These are phyloP conservation scores for Blastobasis adustella DNA, from an alignment of 2,888 invertebrate species.

Conservation along the genomic window DNA sequence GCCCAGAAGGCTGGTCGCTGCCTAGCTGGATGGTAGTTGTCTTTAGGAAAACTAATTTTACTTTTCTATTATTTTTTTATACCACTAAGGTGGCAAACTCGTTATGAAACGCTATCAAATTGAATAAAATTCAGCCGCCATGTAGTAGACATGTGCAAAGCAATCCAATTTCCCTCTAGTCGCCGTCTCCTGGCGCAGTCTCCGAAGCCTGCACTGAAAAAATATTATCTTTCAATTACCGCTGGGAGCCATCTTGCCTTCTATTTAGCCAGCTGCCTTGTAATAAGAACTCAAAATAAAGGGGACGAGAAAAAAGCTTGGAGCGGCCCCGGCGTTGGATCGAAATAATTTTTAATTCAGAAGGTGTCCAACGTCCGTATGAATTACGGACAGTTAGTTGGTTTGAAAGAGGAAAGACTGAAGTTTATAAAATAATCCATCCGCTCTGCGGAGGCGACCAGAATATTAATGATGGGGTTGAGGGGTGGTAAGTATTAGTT, in stretches of 20 bases:
- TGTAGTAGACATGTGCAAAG: no score
- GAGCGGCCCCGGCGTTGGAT: conserved; percentile 5
- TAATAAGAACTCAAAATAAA: conserved; percentile 49
- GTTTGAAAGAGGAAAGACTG: background rate
- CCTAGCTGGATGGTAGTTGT: no score
- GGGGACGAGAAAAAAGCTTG: conserved; percentile 16
- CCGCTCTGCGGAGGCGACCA: background rate
- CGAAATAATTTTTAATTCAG: conserved; percentile 16
- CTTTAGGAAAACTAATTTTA: no score
- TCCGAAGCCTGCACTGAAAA: conserved; percentile 36
- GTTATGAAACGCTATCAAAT: no score
- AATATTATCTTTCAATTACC: conserved; percentile 63
- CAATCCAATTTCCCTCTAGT: background rate
- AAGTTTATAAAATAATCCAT: conserved; percentile 9
- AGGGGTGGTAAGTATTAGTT: no score
- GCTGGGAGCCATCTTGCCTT: conserved; percentile 30
- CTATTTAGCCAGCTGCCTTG: conserved; percentile 49
- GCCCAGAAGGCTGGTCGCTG: no score
- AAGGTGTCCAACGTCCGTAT: conserved; percentile 11
- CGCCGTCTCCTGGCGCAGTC: conserved; percentile 28
- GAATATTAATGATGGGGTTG: conserved; percentile 3
- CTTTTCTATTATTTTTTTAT: no score
- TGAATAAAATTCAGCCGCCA: no score
- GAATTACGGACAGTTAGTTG: conserved; percentile 10
- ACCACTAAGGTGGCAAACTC: no score